Conservation (phyloP, 2,888 invertebrate genomes). For the Linyphia triangularis region DNA sequence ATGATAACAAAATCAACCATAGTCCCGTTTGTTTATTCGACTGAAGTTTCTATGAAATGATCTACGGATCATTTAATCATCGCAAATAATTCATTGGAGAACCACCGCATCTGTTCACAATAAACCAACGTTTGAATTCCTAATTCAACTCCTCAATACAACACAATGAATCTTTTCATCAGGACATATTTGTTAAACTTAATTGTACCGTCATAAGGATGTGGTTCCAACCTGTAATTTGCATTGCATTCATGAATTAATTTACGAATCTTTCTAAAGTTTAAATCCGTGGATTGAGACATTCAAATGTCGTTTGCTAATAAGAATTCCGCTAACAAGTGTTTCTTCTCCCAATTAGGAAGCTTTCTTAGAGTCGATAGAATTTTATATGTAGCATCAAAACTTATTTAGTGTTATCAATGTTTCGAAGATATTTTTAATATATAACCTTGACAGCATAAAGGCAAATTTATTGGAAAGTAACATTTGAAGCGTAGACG, state of each 20-base stretch:
- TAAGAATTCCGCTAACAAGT: background rate
- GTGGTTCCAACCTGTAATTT: slow-evolving; percentile 39
- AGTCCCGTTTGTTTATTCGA: background rate
- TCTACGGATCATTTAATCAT: background rate
- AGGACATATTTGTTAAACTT: slow-evolving; percentile 42
- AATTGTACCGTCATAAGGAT: slow-evolving; percentile 28
- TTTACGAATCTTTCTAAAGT: slow-evolving; percentile 36
- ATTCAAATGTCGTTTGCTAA: background rate
- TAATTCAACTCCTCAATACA: background rate
- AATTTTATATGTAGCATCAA: background rate
- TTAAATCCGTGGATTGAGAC: slow-evolving; percentile 15
- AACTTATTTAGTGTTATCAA: too few relatives aligned
- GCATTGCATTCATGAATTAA: slow-evolving; percentile 32
- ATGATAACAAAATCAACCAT: too few relatives aligned
- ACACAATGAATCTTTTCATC: slow-evolving; percentile 27
- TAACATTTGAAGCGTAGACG: background rate
- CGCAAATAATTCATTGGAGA: background rate
- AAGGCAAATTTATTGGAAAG: background rate
- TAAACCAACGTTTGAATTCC: background rate
- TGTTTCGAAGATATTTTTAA: background rate
- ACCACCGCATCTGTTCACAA: background rate
- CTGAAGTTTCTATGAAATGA: too few relatives aligned
- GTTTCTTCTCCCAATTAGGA: background rate
- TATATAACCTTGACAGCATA: background rate
- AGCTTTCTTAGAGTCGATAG: background rate